Percentiles rank a stretch among this genome's conserved stretches.
phyloP scores from a whole-genome alignment of 2,113 vertebrate genomes.

The Tragelaphus imberbis region DNA sequence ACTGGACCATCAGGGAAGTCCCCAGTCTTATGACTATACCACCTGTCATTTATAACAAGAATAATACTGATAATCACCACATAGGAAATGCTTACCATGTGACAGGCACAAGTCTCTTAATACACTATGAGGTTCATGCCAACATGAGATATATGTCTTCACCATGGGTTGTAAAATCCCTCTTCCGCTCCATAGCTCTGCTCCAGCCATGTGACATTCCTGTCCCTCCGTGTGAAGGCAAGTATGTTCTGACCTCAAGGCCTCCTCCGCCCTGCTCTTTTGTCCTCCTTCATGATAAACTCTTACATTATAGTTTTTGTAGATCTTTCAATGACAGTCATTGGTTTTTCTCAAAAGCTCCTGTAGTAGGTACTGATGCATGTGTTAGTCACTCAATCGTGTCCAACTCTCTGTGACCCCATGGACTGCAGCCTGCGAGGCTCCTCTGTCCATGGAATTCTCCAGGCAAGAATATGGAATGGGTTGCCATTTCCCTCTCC shows the following conservation, averaged over 20 bases:
- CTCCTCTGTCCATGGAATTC: background rate
- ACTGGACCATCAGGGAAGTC: background rate
- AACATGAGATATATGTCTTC: background rate
- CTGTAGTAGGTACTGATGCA: background rate
- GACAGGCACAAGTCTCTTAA: background rate
- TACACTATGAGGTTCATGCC: background rate
- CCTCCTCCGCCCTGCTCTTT: background rate
- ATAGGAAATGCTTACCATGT: background rate
- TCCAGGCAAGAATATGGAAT: background rate
- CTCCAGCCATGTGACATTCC: background rate
- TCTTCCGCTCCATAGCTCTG: background rate
- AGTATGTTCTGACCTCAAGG: background rate
- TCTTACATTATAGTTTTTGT: background rate
- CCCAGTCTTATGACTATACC: background rate
- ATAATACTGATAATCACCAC: background rate
- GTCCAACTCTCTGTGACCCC: background rate
- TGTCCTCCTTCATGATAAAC: background rate
- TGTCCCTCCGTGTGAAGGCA: background rate
- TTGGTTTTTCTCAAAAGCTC: background rate
- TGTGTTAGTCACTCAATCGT: background rate
- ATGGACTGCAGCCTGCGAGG: background rate
- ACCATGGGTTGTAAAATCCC: background rate
- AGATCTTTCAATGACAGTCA: background rate
- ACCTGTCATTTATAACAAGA: background rate
- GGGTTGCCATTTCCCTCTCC: background rate